Percentiles rank a stretch among this genome's conserved stretches.
These are phyloP conservation scores for Temnothorax curvispinosus DNA, from an alignment of 1,140 invertebrate species.

Conservation along the genomic window DNA sequence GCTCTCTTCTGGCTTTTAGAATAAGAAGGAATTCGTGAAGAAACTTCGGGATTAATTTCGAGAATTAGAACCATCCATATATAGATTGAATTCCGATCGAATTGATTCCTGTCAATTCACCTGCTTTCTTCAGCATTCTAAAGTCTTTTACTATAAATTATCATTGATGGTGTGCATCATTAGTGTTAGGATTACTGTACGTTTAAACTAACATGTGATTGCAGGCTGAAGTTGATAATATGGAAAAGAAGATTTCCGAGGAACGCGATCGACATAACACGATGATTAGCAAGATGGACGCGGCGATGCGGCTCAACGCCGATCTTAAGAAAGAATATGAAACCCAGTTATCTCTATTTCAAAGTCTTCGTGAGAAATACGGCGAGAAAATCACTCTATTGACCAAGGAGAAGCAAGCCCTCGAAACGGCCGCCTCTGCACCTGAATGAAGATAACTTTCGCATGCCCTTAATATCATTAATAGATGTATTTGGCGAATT, in stretches of 20 bases:
- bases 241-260: slow-evolving; percentile 89
- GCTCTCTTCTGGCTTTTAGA: neutral
- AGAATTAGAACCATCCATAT: neutral
- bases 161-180: neutral
- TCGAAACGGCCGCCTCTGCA: slow-evolving; percentile 64
- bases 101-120: neutral
- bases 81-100: neutral
- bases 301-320: slow-evolving; percentile 89
- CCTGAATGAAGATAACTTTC: slow-evolving; percentile 46
- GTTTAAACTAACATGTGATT: slow-evolving; percentile 47
- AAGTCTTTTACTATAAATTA: neutral
- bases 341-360: slow-evolving; percentile 90
- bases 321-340: slow-evolving; percentile 91
- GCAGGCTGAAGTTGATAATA: slow-evolving; percentile 89
- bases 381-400: slow-evolving; percentile 84
- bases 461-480: neutral
- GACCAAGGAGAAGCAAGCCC: slow-evolving; percentile 81
- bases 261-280: slow-evolving; percentile 90
- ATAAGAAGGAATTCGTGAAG: neutral
- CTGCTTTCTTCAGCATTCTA: neutral
- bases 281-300: slow-evolving; percentile 89
- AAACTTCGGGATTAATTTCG: neutral
- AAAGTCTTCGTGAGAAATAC: slow-evolving; percentile 84
- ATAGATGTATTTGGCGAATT: neutral
- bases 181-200: neutral